phyloP scores from a whole-genome alignment of 2,888 invertebrate species.

The Amiota mariae region DNA sequence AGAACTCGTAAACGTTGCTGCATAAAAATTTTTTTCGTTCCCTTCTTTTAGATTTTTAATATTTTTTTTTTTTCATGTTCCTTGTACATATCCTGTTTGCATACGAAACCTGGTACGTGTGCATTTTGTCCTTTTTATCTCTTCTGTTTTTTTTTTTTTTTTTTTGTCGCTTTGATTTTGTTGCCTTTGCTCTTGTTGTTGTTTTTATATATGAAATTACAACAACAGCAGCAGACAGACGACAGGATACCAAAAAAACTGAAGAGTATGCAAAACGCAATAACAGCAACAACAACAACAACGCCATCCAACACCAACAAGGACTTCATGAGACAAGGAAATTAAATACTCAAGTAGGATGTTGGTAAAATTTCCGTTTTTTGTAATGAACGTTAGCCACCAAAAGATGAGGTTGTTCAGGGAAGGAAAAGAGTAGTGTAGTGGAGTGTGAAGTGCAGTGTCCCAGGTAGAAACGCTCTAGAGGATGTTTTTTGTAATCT shows the following conservation, averaged over 20 bases:
- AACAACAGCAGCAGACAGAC: background rate
- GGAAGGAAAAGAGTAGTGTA: background rate
- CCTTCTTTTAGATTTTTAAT: conserved; percentile 42
- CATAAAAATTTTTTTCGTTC: conserved; percentile 10
- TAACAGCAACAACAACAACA: too few relatives aligned
- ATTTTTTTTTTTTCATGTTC: conserved; percentile 56
- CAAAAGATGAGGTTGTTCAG: too few relatives aligned
- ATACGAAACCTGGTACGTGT: background rate
- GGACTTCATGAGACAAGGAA: conserved; percentile 49
- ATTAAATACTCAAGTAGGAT: conserved; percentile 64
- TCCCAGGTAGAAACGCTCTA: too few relatives aligned
- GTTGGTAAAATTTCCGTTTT: conserved; percentile 61
- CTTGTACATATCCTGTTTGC: conserved; percentile 35
- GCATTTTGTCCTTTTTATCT: background rate
- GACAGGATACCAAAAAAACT: conserved; percentile 18
- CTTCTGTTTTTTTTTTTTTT: conserved; percentile 1
- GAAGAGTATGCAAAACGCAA: too few relatives aligned
- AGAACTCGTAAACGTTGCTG: background rate
- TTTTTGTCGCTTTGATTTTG: background rate
- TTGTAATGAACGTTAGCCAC: conserved; percentile 33
- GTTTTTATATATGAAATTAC: conserved; percentile 1
- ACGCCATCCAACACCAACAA: too few relatives aligned
- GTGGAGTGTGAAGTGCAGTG: too few relatives aligned
- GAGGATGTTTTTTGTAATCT: too few relatives aligned
- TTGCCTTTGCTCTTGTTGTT: background rate